Conservation (phyloP, 2,888 invertebrate genomes). For the Portevinia maculata region DNA sequence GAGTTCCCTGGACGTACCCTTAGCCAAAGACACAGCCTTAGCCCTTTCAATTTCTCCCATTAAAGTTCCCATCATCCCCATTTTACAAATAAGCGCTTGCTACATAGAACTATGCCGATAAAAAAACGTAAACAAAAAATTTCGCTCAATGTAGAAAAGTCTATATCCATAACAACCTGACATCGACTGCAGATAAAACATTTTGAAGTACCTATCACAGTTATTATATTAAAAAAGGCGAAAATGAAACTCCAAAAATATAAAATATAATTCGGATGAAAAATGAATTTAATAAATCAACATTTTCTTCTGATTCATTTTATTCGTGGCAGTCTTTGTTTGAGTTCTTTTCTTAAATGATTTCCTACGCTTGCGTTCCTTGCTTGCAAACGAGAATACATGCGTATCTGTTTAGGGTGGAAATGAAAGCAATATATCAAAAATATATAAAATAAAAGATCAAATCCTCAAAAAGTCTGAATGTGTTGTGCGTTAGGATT, state of each 20-base stretch:
- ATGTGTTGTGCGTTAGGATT: no score
- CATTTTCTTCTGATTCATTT: constrained; percentile 72
- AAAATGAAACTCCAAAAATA: constrained; percentile 46
- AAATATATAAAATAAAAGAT: not conserved
- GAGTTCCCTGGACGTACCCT: no score
- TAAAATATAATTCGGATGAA: constrained; percentile 63
- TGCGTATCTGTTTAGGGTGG: no score
- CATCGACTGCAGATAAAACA: constrained; percentile 66
- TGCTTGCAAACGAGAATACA: no score
- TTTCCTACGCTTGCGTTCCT: constrained; percentile 36
- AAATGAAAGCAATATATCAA: not conserved
- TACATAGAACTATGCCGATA: constrained; percentile 18
- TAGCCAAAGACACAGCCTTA: no score
- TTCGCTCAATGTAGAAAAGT: constrained; percentile 25
- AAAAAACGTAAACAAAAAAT: constrained; percentile 23
- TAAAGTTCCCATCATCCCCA: constrained; percentile 28
- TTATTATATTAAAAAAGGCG: constrained; percentile 43
- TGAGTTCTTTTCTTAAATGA: constrained; percentile 52
- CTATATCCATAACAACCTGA: constrained; percentile 52
- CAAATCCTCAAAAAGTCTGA: no score
- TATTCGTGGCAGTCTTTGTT: constrained; percentile 68
- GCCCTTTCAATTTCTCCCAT: constrained; percentile 15
- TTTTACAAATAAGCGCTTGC: constrained; percentile 45
- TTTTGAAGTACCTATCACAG: constrained; percentile 46
- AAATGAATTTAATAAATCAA: constrained; percentile 73